Base-by-base conservation (phyloP, 2,888 invertebrate genomes). In the Branchellion lobata region DNA sequence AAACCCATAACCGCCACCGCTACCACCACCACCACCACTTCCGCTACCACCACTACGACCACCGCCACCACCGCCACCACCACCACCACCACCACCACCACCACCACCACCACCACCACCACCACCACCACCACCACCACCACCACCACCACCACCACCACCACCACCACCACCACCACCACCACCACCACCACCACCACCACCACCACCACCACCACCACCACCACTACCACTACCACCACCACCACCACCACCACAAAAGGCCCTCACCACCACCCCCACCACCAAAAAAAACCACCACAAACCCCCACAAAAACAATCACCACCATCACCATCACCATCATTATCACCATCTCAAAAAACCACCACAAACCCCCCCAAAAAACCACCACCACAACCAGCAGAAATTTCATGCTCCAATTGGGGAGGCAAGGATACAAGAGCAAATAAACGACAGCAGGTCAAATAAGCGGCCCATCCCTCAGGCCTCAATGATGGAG, bases 181-280 rank as follows among this genome's bases (percentile, higher is more conserved):
- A 71, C 71, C 31, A 71, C 71, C 71, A 71, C 71, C 31, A 71
- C 71, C 71, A 71, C 71, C 31, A 71, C 71, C 31, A 71, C 71
- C 71, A 71, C 31, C 31, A 29, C 29, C 31, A 71, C 71, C 31
- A 71, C 71, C 31, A 71, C 71, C 71, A 71, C 71, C 31, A 29
- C 71, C 31, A 71, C 71, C 31, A 18, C 71, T 21, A 65, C 65
- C 65, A 65, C 5, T 29, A 65, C 65, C 31, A 71, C 71, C 71
- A 71, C 71, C n/a, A 40, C 40, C 14, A 40, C 40, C 40, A 40
- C 40, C 40, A 40, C 65, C 65, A 65, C 65, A 3, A 21, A 53
- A 53, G 21, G 21, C 18, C 14, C 14, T 53, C 53, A 21, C 21
- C 21, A n/a, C n/a, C n/a, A n/a, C n/a, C n/a, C n/a, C n/a, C n/a